Conservation (phyloP, 1,140 invertebrate species). For the Tetraneura akinire region DNA sequence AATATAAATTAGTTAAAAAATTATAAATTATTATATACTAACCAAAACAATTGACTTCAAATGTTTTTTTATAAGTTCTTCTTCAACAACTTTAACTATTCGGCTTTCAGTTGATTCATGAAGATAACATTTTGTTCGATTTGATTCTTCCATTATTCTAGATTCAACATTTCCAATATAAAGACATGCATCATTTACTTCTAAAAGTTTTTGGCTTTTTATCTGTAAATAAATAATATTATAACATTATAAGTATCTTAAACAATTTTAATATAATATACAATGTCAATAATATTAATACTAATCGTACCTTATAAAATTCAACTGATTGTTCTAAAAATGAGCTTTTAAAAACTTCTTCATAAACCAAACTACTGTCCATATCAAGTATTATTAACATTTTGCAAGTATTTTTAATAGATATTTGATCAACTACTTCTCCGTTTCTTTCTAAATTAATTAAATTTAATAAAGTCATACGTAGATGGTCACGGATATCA, state of each 20-base stretch:
- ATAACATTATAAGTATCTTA: neutral
- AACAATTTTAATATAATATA: neutral
- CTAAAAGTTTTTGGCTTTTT: constrained; percentile 98
- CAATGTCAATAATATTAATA: no score
- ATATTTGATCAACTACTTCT: constrained; percentile 94
- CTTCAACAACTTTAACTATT: constrained; percentile 95
- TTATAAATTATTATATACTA: neutral
- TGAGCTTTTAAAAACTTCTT: constrained; percentile 98
- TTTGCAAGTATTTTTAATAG: constrained; percentile 96
- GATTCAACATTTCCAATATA: constrained; percentile 99
- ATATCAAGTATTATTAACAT: constrained; percentile 98
- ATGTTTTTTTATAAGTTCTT: constrained; percentile 96
- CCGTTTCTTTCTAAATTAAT: constrained; percentile 93
- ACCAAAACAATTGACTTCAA: constrained; percentile 98
- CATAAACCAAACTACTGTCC: constrained; percentile 90
- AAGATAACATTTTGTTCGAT: constrained; percentile 95
- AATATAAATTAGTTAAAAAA: no score
- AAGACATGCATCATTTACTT: constrained; percentile 97
- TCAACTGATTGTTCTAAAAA: constrained; percentile 97
- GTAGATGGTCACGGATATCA: constrained; percentile 89
- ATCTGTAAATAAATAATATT: constrained; percentile 64
- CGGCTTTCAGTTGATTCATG: constrained; percentile 94
- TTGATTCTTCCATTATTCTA: constrained; percentile 95
- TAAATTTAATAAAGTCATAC: constrained; percentile 91
- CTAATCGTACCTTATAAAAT: constrained; percentile 83